Evolutionary conservation across 2,888 invertebrate species (phyloP), one percentile per base, ranked within the genome.

Genomic region (Tenthredo notha): DNA sequence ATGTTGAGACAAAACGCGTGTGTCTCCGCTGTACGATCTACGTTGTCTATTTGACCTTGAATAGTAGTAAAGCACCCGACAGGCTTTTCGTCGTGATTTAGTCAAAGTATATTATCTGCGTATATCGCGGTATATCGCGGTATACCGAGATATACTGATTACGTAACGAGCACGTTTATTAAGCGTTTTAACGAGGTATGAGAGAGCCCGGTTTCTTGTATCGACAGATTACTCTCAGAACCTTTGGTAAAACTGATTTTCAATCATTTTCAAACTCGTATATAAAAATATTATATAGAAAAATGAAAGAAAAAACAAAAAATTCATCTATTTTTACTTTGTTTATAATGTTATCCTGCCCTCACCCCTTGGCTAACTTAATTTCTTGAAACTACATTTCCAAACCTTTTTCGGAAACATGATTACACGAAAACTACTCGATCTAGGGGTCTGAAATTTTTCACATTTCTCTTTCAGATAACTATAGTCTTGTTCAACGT

Each of bases 11-110:
- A 61, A 80, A 40, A 40, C 80, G 37, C 40, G 61, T 61, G 80
- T 61, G 15, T 61, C n/a, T 75, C 4, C 37, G 37, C n/a, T 61
- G 15, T 61, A 15, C 37, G 33, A 77, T 58, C 40, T 80, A 61
- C 40, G 80, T 40, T 80, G 80, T 80, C 80, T 61, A 40, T 80
- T 61, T 33, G 80, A 80, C 80, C 80, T 61, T 80, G 80, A 80
- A 40, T 80, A 12, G 12, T 61, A 21, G 58, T 80, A 61, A 58
- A 80, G 61, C 80, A 61, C 61, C 61, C 58, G 61, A 21, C 40
- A 25, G 25, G 61, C 61, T 61, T 80, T 61, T 80, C 58, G 61
- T 58, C 21, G 58, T 78, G 61, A 37, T 37, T 78, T 10, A 40
- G 40, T 61, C 37, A 37, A 15, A 40, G 61, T 10, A 40, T 9